A percentile compares a stretch with the other conserved stretches of the same genome.
Evolutionary conservation across 2,113 vertebrate species (phyloP).

Genomic region (Ameiurus melas): DNA sequence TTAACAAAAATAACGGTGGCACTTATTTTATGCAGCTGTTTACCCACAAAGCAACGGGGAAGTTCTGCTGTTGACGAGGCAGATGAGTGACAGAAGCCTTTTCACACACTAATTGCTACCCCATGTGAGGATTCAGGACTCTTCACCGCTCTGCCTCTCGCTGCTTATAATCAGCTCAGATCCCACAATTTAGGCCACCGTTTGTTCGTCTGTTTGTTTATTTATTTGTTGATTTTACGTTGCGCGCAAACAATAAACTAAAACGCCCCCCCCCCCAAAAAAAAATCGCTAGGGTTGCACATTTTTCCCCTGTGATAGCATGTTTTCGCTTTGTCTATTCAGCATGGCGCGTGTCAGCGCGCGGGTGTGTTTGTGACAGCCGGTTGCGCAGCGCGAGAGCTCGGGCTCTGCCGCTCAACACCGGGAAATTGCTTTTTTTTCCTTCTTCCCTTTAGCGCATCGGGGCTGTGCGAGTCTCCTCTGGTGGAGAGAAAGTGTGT

Average conservation of each 20-base stretch:
- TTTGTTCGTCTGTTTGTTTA: constrained; percentile 72
- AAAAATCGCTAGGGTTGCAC: constrained; percentile 70
- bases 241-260: constrained; percentile 57
- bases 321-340: constrained; percentile 77
- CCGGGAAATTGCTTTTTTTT: constrained; percentile 74
- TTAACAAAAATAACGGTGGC: neutral
- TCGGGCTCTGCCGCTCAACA: constrained; percentile 56
- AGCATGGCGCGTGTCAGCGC: constrained; percentile 71
- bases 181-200: constrained; percentile 45
- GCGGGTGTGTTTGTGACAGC: constrained; percentile 59
- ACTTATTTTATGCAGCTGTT: neutral
- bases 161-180: constrained; percentile 35
- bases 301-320: constrained; percentile 76
- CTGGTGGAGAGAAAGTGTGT: constrained; percentile 26
- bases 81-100: constrained; percentile 52
- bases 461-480: constrained; percentile 31
- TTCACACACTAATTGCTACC: constrained; percentile 52
- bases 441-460: constrained; percentile 56
- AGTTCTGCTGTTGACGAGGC: constrained; percentile 27
- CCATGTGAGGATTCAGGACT: constrained; percentile 34
- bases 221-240: constrained; percentile 71
- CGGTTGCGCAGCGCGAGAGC: constrained; percentile 61
- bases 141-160: neutral
- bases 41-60: constrained; percentile 29
- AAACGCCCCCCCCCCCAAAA: constrained; percentile 3